Percentiles rank a stretch among this genome's conserved stretches.
These are phyloP conservation scores for Propithecus deckenii DNA, from an alignment of 2,797 vertebrate genomes.

Conservation along the genomic window DNA sequence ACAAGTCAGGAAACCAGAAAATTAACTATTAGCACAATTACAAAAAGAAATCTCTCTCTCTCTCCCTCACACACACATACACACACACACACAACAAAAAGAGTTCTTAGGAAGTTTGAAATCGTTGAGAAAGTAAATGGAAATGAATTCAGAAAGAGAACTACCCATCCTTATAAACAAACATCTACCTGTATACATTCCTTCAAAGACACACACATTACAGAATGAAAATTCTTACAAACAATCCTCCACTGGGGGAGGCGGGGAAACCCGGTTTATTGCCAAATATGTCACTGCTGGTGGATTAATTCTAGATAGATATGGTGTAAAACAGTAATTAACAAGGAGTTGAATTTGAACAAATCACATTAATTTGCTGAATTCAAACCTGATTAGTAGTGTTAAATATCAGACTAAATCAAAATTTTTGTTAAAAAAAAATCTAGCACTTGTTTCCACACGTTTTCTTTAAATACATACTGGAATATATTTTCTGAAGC, in stretches of 20 bases:
- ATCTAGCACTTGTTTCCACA: not conserved
- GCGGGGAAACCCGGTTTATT: not conserved
- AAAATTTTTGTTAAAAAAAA: conserved; percentile 5
- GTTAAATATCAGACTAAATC: not conserved
- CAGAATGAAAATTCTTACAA: not conserved
- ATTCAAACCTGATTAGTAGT: not conserved
- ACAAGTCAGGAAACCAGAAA: not conserved
- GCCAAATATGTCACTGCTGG: not conserved
- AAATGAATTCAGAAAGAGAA: not conserved
- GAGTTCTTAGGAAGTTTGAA: not conserved
- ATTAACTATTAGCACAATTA: not conserved
- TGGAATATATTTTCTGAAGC: not conserved
- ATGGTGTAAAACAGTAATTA: not conserved
- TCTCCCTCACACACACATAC: not conserved
- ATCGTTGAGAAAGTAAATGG: not conserved
- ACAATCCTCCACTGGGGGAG: not conserved
- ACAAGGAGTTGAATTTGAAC: not conserved
- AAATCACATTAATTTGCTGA: not conserved
- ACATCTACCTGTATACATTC: not conserved
- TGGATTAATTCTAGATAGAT: not conserved
- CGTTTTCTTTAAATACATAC: not conserved
- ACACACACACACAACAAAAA: not conserved
- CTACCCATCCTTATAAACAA: not conserved
- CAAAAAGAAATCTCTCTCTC: not conserved
- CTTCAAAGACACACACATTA: not conserved